Conservation (phyloP, 2,797 vertebrate genomes). For the Linurgus olivaceus region DNA sequence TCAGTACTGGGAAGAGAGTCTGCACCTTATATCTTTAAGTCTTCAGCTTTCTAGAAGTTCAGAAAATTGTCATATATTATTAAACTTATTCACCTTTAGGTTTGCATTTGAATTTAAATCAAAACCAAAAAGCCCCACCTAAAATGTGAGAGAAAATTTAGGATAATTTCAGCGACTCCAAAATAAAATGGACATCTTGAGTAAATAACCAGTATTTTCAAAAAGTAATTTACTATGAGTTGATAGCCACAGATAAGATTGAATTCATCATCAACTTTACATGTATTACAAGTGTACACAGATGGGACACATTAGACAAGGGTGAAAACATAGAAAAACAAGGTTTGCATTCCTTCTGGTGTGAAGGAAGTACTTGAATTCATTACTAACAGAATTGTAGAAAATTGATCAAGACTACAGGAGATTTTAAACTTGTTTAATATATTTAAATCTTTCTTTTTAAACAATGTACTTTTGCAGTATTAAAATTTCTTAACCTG, state of each 20-base stretch:
- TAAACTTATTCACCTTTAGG: neutral
- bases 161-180: neutral
- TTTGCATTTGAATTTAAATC: neutral
- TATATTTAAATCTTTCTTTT: neutral
- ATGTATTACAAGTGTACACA: neutral
- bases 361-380: neutral
- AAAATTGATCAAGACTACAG: neutral
- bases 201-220: neutral
- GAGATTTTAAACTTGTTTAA: neutral
- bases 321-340: neutral
- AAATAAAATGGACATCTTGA: neutral
- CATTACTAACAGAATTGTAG: neutral
- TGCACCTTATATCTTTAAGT: neutral
- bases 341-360: neutral
- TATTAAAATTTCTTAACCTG: neutral
- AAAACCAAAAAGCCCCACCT: neutral
- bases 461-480: rapidly evolving
- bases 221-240: neutral
- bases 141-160: neutral
- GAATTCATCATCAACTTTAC: neutral
- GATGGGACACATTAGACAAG: neutral
- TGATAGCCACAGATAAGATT: neutral
- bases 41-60: neutral
- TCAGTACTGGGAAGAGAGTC: neutral
- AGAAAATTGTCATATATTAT: neutral